Evolutionary conservation across 2,888 invertebrate genomes (phyloP), one percentile per base, ranked within the genome.

Genomic region (Coelinius sp.): DNA sequence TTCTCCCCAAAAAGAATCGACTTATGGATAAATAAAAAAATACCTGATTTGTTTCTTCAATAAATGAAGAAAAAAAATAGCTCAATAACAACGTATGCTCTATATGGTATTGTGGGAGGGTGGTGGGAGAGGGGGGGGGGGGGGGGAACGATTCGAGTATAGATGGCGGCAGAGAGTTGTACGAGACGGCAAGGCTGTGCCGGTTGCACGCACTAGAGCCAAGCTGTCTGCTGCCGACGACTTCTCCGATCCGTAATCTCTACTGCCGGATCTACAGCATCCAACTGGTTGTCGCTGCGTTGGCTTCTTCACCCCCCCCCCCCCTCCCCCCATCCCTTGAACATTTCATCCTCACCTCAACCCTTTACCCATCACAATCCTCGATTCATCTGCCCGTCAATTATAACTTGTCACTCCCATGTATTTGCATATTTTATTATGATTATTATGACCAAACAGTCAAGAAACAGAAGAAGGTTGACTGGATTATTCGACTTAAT

Each of bases 141-240:
- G 22, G 10, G 22, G n/a, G n/a, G n/a, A n/a, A n/a, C n/a, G n/a
- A n/a, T n/a, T 12, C 3, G 35, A 31, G 20, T 59, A 31, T 35
- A 59, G 59, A 59, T 59, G 59, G 59, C 35, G 38, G 35, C 31
- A 35, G 38, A 56, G 56, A 59, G 59, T 59, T 59, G 59, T 41
- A 41, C n/a, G 41, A 81, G 82, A 81, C 80, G 80, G 80, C 76
- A 78, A 82, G 82, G 82, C 81, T 83, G 80, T 24, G 53, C 25
- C 53, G 53, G 53, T 24, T 53, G 80, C 80, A 81, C 77, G 77
- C 17, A 80, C 82, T 78, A 85, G 85, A 85, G 86, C 85, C 86
- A 86, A 84, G 86, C 86, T 85, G 86, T 86, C 85, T 86, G 85
- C 84, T 82, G 79, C 76, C 77, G 79, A 77, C 78, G 35, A 59